These are phyloP conservation scores for Aromia moschata DNA, from an alignment of 2,888 invertebrate species.

Conservation along the genomic window DNA sequence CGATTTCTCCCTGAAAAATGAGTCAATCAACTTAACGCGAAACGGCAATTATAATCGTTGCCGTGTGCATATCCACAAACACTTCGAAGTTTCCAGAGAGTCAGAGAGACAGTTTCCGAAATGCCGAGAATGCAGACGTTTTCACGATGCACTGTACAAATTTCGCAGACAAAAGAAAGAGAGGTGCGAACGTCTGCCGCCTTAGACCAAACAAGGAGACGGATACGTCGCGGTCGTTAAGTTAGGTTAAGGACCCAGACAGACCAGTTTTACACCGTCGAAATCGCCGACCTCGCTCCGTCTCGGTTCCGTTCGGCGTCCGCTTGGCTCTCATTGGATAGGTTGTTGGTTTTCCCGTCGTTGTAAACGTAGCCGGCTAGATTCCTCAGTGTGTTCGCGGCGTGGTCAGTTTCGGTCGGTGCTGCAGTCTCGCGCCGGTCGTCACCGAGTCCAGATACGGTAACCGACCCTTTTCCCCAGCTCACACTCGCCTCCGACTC, in stretches of 20 bases:
- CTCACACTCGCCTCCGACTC: neutral
- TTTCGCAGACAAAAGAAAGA: conserved; percentile 40
- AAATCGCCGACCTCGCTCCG: conserved; percentile 43
- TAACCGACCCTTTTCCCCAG: neutral
- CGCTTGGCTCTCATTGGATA: conserved; percentile 39
- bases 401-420: conserved; percentile 55
- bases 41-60: neutral
- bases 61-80: too few relatives aligned
- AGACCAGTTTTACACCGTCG: conserved; percentile 59
- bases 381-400: conserved; percentile 51
- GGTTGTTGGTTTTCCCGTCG: conserved; percentile 42
- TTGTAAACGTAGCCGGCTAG: conserved; percentile 45
- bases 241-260: conserved; percentile 66
- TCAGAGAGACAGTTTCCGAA: conserved; percentile 29
- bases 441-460: neutral
- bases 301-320: conserved; percentile 43
- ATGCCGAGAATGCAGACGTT: conserved; percentile 47
- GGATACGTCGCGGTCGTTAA: conserved; percentile 54
- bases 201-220: conserved; percentile 39
- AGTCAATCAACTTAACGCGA: neutral
- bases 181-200: conserved; percentile 30
- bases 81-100: conserved; percentile 33
- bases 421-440: conserved; percentile 23
- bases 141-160: conserved; percentile 52
- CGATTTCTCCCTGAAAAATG: neutral